Conservation (phyloP, 2,797 vertebrate species). For the Oophaga sylvatica region DNA sequence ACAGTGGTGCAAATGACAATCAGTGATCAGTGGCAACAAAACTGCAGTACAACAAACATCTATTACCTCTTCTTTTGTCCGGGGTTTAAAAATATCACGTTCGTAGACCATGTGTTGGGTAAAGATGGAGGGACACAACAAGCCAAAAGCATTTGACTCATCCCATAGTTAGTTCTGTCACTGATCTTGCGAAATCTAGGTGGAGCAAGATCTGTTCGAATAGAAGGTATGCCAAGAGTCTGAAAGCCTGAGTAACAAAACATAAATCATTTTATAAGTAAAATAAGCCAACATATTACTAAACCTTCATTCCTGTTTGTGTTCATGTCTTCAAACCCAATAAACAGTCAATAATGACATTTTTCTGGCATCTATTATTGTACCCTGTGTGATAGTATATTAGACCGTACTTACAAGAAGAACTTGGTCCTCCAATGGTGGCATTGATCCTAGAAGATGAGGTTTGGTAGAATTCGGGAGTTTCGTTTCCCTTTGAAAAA, state of each 20-base stretch:
- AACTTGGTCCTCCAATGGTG: constrained; percentile 63
- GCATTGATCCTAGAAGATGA: constrained; percentile 79
- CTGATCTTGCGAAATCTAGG: constrained; percentile 76
- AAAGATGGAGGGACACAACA: constrained; percentile 81
- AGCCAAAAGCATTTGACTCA: constrained; percentile 67
- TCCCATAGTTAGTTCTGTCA: constrained; percentile 85
- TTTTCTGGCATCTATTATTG: not conserved
- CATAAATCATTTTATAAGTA: not conserved
- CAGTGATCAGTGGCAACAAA: not conserved
- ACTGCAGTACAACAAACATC: not conserved
- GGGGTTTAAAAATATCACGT: constrained; percentile 78
- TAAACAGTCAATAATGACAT: not conserved
- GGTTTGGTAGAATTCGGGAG: constrained; percentile 73
- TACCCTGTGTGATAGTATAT: not conserved
- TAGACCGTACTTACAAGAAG: constrained; percentile 71
- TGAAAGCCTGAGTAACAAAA: constrained; percentile 71
- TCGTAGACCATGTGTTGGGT: constrained; percentile 78
- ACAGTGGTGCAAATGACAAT: not conserved
- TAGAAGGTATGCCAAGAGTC: constrained; percentile 76
- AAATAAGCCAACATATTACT: not conserved
- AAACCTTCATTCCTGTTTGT: not conserved
- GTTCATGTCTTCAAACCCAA: not conserved
- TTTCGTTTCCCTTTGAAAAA: constrained; percentile 65
- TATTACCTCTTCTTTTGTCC: constrained; percentile 84
- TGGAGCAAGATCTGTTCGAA: constrained; percentile 79